Evolutionary conservation across 53 echinoderm and acorn worm species (phyloP).

Genomic region (Arbacia lixula): DNA sequence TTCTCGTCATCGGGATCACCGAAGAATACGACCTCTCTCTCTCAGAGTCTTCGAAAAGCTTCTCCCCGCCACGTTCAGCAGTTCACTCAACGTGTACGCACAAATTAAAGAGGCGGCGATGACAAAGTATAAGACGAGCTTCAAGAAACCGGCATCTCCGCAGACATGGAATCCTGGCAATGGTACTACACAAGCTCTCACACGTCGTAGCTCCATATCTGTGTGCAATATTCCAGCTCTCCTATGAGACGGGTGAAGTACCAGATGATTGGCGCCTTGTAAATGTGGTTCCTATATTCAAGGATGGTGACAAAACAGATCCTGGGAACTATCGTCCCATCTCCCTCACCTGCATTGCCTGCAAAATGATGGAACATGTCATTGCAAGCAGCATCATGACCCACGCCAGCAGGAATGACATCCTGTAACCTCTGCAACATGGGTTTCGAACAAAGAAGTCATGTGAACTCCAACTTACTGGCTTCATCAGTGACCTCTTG

Average conservation of each 20-base stretch:
- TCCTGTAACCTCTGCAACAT: slow-evolving; percentile 47
- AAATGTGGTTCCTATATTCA: slow-evolving; percentile 17
- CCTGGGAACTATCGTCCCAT: slow-evolving; percentile 30
- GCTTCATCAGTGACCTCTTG: slow-evolving; percentile 37
- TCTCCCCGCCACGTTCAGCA: too few species aligned
- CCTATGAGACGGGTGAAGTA: slow-evolving; percentile 29
- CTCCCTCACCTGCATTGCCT: slow-evolving; percentile 24
- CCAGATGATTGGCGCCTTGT: slow-evolving; percentile 34
- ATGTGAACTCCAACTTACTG: slow-evolving; percentile 35
- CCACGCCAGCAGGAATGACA: slow-evolving; percentile 26
- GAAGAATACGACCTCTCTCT: too few species aligned
- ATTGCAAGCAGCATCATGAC: slow-evolving; percentile 40
- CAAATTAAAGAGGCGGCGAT: too few species aligned
- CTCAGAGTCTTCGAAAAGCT: too few species aligned
- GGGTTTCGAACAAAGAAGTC: slow-evolving; percentile 5
- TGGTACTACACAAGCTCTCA: slow-evolving; percentile 14
- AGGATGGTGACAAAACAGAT: slow-evolving; percentile 17
- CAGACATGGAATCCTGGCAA: neutral
- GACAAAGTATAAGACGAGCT: too few species aligned
- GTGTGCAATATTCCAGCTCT: slow-evolving; percentile 6
- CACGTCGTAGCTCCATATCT: neutral
- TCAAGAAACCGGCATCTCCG: too few species aligned
- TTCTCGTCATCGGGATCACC: too few species aligned
- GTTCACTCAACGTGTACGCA: too few species aligned
- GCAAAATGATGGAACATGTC: slow-evolving; percentile 47